These are phyloP conservation scores for Athalia rosae DNA, from an alignment of 2,888 invertebrate species.

Conservation along the genomic window DNA sequence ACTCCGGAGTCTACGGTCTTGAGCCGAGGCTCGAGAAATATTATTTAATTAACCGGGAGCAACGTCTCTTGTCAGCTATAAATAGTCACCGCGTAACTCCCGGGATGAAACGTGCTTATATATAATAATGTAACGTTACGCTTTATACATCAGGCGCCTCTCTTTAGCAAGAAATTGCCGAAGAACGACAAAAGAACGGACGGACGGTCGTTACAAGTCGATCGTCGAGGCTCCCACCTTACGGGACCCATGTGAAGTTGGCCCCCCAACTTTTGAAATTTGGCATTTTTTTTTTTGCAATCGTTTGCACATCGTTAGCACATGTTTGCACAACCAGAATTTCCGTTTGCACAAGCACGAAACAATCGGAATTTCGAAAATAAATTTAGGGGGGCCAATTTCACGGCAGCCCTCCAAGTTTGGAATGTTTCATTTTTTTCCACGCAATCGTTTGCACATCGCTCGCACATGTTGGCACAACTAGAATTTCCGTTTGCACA, in stretches of 20 bases:
- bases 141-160: neutral
- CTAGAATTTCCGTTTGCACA: too few species aligned
- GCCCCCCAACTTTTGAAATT: too few species aligned
- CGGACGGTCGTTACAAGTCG: neutral
- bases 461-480: too few species aligned
- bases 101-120: slow-evolving; percentile 6
- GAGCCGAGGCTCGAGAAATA: slow-evolving; percentile 65
- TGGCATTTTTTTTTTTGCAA: too few species aligned
- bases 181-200: neutral
- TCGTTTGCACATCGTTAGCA: too few species aligned
- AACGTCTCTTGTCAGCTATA: slow-evolving; percentile 42
- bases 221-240: neutral
- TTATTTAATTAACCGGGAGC: slow-evolving; percentile 71
- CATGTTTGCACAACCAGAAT: too few species aligned
- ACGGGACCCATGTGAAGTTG: neutral
- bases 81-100: slow-evolving; percentile 12
- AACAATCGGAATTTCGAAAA: too few species aligned
- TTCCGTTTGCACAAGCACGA: too few species aligned
- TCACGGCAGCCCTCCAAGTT: too few species aligned
- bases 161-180: slow-evolving; percentile 17
- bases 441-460: too few species aligned
- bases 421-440: too few species aligned
- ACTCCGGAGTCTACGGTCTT: slow-evolving; percentile 8
- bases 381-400: too few species aligned
- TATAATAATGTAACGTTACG: neutral